Base-by-base conservation (phyloP, 2,888 invertebrate species). In the Phalera bucephala region DNA sequence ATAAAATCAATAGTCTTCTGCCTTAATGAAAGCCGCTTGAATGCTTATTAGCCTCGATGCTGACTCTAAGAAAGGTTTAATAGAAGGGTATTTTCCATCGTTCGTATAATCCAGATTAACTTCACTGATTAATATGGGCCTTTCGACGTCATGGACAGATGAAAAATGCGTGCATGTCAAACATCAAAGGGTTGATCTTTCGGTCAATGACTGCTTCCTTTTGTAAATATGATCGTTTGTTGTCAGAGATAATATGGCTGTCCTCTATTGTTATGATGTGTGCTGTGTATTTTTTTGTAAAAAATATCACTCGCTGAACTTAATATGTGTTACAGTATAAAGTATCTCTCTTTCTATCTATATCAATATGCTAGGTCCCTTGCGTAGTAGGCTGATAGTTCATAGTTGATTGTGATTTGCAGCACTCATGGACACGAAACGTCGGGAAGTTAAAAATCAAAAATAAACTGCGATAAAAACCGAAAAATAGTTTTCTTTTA, bases 1-100 rank as follows among this genome's bases (percentile, higher is more conserved):
- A 71, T 71, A 74, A 81, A 84, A 84, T 83, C 85, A 79, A 86
- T 85, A 80, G 67, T 52, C 56, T 56, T 56, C 57, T 51, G 71
- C 68, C 74, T 79, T 82, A 80, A 83, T 83, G 80, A 84, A 77
- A 67, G 65, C 64, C 63, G 77, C 70, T 72, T 69, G 66, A 71
- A 76, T 70, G 75, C 76, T 84, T 84, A 82, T 83, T 82, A 79
- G 67, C 65, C 63, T 50, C 56, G 58, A 40, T 58, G 71, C 77
- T 75, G 76, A 76, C 69, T 75, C 50, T 45, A 47, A 53, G 52
- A 64, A 9, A 70, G 68, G 59, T 71, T 72, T 69, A 71, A 74
- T 70, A 62, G 64, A 67, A 67, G 6, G 9, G 12, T 12, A 11
- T 11, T 13, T 13, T 7, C 4, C n/a, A n/a, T n/a, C n/a, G n/a